Base-by-base conservation (phyloP, 2,888 invertebrate species). In the Reticulitermes lucifugus region DNA sequence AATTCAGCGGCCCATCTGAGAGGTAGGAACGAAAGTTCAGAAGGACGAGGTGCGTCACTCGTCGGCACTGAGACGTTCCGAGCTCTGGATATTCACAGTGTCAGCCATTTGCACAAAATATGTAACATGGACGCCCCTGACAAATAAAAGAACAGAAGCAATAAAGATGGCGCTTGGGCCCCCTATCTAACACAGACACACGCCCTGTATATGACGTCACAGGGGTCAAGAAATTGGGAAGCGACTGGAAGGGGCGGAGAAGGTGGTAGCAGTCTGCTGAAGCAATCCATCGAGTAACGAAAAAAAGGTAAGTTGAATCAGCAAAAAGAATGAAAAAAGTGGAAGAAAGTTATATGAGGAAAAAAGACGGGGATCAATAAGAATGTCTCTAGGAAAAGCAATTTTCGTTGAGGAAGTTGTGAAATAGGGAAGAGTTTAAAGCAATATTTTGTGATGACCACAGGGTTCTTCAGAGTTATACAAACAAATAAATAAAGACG, bases 351-450 rank as follows among this genome's bases (percentile, higher is more conserved):
- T 77, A 77, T 77, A 77, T 51, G 46, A 43, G 46, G 77, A 22
- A 46, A 46, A 77, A 77, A 59, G 35, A 35, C 73, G 29, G 55
- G 70, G 86, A 86, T 86, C 86, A 84, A 84, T 86, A 86, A 71
- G 86, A 86, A 83, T 86, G 84, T 86, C 82, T 21, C 75, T 14
- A 55, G 83, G 71, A 85, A 81, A 83, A 77, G 77, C 77, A 77
- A 77, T 77, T 77, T 77, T 46, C 46, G 46, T 51, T 77, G 5
- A 25, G 25, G 46, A 46, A n/a, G 46, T 43, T 43, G 35, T 21
- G 6, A 73, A 73, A 41, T 73, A 70, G 70, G 35, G 70, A 18
- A 70, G 70, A 29, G 1, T 70, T 70, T 70, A 70, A 70, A 25
- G 70, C 10, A 70, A 70, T 70, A 10, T 9, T 25, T 25, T n/a